A percentile compares a stretch with the other conserved stretches of the same genome.
Conservation (phyloP, 1,140 invertebrate genomes). For the Drosophila cardini region DNA sequence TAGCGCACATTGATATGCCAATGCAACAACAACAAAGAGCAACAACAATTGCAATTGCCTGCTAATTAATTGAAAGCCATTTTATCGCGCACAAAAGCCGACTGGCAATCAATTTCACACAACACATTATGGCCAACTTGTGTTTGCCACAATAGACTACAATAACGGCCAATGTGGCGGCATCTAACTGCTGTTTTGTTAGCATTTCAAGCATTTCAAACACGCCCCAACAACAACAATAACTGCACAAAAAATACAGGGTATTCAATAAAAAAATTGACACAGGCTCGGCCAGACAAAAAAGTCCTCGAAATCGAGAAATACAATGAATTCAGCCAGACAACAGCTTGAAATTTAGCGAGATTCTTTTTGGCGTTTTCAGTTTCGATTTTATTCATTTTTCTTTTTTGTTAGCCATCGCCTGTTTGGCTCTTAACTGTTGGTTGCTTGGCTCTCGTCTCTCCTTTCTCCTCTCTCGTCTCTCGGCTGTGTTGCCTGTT, state of each 20-base stretch:
- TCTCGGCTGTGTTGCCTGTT: neutral
- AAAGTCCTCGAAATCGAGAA: constrained; percentile 57
- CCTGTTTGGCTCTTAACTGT: constrained; percentile 35
- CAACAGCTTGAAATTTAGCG: constrained; percentile 65
- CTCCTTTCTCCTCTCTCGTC: no score
- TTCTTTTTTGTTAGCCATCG: constrained; percentile 35
- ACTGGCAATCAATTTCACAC: constrained; percentile 70
- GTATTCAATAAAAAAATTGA: constrained; percentile 12
- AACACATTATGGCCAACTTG: constrained; percentile 11
- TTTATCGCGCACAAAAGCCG: constrained; percentile 75
- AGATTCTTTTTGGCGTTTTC: constrained; percentile 79
- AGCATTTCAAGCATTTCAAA: constrained; percentile 67
- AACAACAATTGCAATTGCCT: constrained; percentile 38
- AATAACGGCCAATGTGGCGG: constrained; percentile 65
- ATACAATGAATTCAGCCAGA: constrained; percentile 42
- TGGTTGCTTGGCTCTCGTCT: neutral
- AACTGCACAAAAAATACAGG: neutral
- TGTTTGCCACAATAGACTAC: constrained; percentile 55
- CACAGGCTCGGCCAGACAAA: constrained; percentile 47
- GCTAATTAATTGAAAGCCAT: constrained; percentile 79
- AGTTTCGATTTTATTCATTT: constrained; percentile 50
- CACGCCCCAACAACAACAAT: constrained; percentile 54
- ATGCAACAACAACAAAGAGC: constrained; percentile 6
- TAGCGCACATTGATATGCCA: constrained; percentile 68
- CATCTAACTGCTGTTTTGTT: constrained; percentile 65